Conservation (phyloP, 1,140 invertebrate species). For the Brachystomella parvula region DNA sequence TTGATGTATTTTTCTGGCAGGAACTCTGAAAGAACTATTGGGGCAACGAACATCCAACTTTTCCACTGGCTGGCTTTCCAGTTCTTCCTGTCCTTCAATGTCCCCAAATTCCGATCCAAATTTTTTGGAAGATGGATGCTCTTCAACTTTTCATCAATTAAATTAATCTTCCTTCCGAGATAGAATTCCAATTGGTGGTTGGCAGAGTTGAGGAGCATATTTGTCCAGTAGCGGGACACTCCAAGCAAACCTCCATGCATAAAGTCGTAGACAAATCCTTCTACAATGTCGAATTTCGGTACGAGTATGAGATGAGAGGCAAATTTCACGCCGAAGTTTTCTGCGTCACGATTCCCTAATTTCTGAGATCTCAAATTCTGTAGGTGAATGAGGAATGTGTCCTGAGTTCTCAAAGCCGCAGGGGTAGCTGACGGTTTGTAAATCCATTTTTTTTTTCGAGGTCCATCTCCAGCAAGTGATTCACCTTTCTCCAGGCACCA, state of each 20-base stretch:
- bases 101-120: slow-evolving; percentile 27
- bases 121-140: slow-evolving; percentile 27
- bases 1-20: slow-evolving; percentile 29
- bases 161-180: slow-evolving; percentile 17
- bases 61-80: slow-evolving; percentile 39
- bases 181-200: slow-evolving; percentile 28
- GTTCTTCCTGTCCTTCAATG: slow-evolving; percentile 21
- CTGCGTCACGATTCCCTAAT: too few species aligned
- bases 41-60: slow-evolving; percentile 35
- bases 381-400: too few species aligned
- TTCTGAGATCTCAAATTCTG: too few species aligned
- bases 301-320: slow-evolving; percentile 25
- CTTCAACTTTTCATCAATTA: slow-evolving; percentile 19
- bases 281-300: slow-evolving; percentile 32
- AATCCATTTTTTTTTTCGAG: too few species aligned
- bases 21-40: slow-evolving; percentile 32
- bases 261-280: slow-evolving; percentile 36
- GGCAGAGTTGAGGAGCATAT: slow-evolving; percentile 24
- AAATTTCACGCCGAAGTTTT: slow-evolving; percentile 36
- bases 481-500: slow-evolving; percentile 30
- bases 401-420: too few species aligned
- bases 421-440: too few species aligned
- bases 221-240: slow-evolving; percentile 25
- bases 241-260: slow-evolving; percentile 31
- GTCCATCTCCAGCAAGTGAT: too few species aligned